Percentiles rank a stretch among this genome's conserved stretches.
These are phyloP conservation scores for Hemithea aestivaria DNA, from an alignment of 2,888 invertebrate genomes.

Conservation along the genomic window DNA sequence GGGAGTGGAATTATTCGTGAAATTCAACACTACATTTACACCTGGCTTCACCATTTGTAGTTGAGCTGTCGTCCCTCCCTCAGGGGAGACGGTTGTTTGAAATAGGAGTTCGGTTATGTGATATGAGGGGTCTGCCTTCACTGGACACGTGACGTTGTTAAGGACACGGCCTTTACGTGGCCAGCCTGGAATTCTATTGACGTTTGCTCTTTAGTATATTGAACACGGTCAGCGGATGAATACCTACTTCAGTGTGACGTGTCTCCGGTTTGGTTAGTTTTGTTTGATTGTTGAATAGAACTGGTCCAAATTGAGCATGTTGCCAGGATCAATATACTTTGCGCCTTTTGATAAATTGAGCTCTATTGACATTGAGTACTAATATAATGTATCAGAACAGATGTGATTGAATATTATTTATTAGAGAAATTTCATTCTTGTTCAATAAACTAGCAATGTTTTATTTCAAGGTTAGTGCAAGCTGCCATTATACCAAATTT, in stretches of 20 bases:
- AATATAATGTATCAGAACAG: no score
- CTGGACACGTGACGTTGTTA: constrained; percentile 44
- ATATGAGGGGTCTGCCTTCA: constrained; percentile 25
- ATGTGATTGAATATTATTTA: no score
- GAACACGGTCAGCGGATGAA: constrained; percentile 12
- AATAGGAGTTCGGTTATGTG: constrained; percentile 16
- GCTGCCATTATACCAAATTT: no score
- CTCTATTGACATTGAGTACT: no score
- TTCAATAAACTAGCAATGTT: no score
- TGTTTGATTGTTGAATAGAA: background rate
- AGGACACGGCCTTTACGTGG: constrained; percentile 41
- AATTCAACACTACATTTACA: constrained; percentile 60
- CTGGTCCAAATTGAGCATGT: no score
- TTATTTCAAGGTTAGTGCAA: no score
- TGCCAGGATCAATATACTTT: no score
- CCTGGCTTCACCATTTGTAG: constrained; percentile 33
- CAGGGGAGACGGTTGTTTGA: constrained; percentile 6
- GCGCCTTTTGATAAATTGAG: no score
- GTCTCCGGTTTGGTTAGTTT: constrained; percentile 4
- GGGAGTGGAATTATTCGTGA: constrained; percentile 55
- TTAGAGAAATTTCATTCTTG: no score
- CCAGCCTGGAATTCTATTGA: constrained; percentile 42
- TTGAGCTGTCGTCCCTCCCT: constrained; percentile 23
- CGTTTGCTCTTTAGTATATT: constrained; percentile 29
- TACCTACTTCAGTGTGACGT: constrained; percentile 5